A percentile compares a stretch with the other conserved stretches of the same genome.
Evolutionary conservation across 2,888 invertebrate species (phyloP).

Genomic region (Salticus scenicus): DNA sequence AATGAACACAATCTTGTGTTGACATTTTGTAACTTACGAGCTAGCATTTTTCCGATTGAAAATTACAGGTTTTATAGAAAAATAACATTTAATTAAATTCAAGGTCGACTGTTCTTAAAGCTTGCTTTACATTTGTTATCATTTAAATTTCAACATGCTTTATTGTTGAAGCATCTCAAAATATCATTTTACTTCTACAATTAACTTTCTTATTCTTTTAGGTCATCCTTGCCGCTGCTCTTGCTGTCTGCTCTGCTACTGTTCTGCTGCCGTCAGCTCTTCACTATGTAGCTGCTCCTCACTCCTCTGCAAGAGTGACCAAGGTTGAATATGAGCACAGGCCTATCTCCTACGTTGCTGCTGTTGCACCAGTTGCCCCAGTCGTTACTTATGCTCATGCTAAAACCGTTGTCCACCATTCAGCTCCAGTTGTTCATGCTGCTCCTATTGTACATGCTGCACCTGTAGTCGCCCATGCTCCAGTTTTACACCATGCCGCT

Average conservation of each 20-base stretch:
- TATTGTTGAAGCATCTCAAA: too few relatives aligned
- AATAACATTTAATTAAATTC: too few relatives aligned
- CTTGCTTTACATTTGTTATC: too few relatives aligned
- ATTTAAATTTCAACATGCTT: too few relatives aligned
- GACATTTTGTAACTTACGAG: too few relatives aligned
- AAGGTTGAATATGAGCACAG: conserved; percentile 60
- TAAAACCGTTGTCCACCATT: conserved; percentile 17
- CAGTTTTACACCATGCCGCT: conserved; percentile 20
- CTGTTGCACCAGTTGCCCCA: conserved; percentile 57
- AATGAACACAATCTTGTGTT: too few relatives aligned
- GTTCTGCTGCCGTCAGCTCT: conserved; percentile 35
- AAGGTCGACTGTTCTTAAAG: too few relatives aligned
- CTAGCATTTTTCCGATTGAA: too few relatives aligned
- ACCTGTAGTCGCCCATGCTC: background rate
- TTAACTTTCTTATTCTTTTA: conserved; percentile 7
- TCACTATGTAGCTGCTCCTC: conserved; percentile 51
- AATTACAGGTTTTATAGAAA: too few relatives aligned
- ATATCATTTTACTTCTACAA: too few relatives aligned
- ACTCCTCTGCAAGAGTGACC: conserved; percentile 46
- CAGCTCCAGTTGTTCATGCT: conserved; percentile 9
- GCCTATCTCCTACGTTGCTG: conserved; percentile 55
- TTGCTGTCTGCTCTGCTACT: conserved; percentile 60
- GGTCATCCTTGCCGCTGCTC: conserved; percentile 39
- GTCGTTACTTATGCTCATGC: conserved; percentile 53
- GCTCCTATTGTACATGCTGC: conserved; percentile 38